Base-by-base conservation (phyloP, 2,888 invertebrate genomes). In the Zhuqinia jingwanae region DNA sequence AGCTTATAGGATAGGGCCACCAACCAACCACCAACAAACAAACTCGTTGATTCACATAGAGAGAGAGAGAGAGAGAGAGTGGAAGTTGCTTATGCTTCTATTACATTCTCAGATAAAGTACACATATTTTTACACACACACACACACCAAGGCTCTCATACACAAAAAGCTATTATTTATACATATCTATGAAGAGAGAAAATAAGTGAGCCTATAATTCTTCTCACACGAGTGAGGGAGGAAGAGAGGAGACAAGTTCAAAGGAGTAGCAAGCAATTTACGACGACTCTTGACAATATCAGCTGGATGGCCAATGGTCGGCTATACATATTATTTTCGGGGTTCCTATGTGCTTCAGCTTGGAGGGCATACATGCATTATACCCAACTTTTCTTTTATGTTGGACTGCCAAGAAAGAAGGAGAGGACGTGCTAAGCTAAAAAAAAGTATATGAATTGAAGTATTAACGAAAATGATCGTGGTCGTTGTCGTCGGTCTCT, bases 201-300 rank as follows among this genome's bases (percentile, higher is more conserved):
- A 50, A 50, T 73, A 73, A 73, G 73, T 50, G 50, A 17, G 73
- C 27, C 73, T 73, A 73, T 73, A 73, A 73, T 53, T 73, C 45
- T 68, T 68, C 68, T 47, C 17, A 65, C 36, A 5, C 25, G 10
- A 20, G 65, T 27, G 75, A 45, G 75, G 17, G 47, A 53, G 17
- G 13, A 22, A 70, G 68, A 30, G 50, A 63, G 25, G 68, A 70
- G 22, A 47, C 27, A 22, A 70, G 83, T 76, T 76, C 30, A 60
- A 70, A 73, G 50, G 60, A 73, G 87, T 78, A 70, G 63, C 25
- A 77, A 65, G 79, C 79, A 81, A 73, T 85, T 79, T 79, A 85
- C 65, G 79, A 80, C 80, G 85, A 80, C 75, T 75, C 63, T 75
- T 75, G 85, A 85, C 85, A 85, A 75, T 73, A 85, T 79, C 78